Base-by-base conservation (phyloP, 2,888 invertebrate genomes). In the Monopis laevigella region DNA sequence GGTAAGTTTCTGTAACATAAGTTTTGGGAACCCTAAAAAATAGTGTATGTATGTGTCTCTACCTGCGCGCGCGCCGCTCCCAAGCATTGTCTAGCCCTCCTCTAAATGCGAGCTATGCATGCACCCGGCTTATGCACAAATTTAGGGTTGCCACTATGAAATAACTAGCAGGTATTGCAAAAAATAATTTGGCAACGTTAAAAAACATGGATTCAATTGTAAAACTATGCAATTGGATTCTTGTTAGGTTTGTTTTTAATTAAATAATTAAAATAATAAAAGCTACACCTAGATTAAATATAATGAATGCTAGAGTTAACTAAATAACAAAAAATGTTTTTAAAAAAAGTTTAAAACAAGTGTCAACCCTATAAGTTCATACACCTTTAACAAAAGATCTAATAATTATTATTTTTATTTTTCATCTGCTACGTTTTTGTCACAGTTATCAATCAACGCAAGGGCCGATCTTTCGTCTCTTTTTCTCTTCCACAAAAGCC, bases 331-430 rank as follows among this genome's bases (percentile, higher is more conserved):
- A n/a, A n/a, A n/a, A n/a, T n/a, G n/a, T n/a, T n/a, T n/a, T n/a
- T n/a, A n/a, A n/a, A n/a, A n/a, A n/a, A n/a, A n/a, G n/a, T n/a
- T n/a, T n/a, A n/a, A n/a, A n/a, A 10, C 3, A 11, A 38, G 17
- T 46, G 52, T 53, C 64, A 77, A 65, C 78, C 78, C 78, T 80
- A 55, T 55, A n/a, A 62, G 64, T 65, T 71, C 67, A 65, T 72
- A 65, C 66, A 62, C 67, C 59, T 69, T 65, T 72, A 71, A 80
- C 80, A 80, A 80, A 72, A 66, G 75, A 63, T 50, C 62, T 65
- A 73, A 78, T 80, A 78, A 80, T 80, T 73, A 80, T 80, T 80
- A 78, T 80, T 73, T 80, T 80, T 80, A 78, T 80, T 80, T 77
- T 77, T 80, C 78, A 77, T 80, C 77, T 77, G 77, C 68, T 68